Base-by-base conservation (phyloP, 2,797 vertebrate species). In the Oryzias dopingdopingensis region DNA sequence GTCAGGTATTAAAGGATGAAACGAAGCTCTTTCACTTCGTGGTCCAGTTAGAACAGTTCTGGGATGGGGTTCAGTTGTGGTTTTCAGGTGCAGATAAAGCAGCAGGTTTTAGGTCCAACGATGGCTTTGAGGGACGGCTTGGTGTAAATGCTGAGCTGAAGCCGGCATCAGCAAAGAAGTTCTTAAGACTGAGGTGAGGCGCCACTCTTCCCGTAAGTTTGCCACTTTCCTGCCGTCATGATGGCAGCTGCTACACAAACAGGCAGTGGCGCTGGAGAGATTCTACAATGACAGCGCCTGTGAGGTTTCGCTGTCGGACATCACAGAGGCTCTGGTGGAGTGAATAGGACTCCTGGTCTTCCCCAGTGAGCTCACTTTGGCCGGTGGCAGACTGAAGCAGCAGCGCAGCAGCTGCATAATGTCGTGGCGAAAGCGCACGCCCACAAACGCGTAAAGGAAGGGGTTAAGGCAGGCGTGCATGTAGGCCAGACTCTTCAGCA, bases 381-480 rank as follows among this genome's bases (percentile, higher is more conserved):
- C 0, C 0, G 16, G 0, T 0, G 12, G 45, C 40, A 40, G 16
- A 29, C 85, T 78, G 6, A 79, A 8, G n/a, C 83, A 14, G 32
- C 51, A 44, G n/a, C 7, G 81, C 57, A 94, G 50, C 26, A 93
- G 72, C 41, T 62, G 87, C 12, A 74, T 0, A 6, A 96, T 45
- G 0, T 93, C 94, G 0, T 17, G 83, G 48, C 93, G 89, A 81
- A 96, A 97, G 0, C 92, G 88, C 13, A 89, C 85, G 0, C 95
- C 96, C 2, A 95, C 90, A 1, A 98, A 96, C 18, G 87, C 94
- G 0, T 96, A 97, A 51, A 98, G 90, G 58, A 96, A 84, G 0
- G 96, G 95, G 73, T 96, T 97, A 67, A 96, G 89, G 79, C 94
- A 95, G 61, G 94, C 92, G 67, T 97, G 96, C 51, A 88, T 57